Base-by-base conservation (phyloP, 2,113 vertebrate genomes). In the Sorex araneus region DNA sequence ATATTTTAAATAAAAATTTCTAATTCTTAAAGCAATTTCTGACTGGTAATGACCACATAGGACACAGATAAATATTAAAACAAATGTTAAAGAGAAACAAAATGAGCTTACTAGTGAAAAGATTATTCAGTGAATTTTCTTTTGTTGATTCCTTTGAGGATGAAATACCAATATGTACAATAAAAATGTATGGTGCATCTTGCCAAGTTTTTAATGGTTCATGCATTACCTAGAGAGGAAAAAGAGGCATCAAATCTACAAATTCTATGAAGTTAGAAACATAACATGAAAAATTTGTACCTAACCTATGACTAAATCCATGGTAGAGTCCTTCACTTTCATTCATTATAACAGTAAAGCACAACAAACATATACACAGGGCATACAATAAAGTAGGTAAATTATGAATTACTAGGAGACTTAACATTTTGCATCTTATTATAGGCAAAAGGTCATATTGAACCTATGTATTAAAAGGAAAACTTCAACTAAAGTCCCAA, bases 131-230 rank as follows among this genome's bases (percentile, higher is more conserved):
- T 67, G 80, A 78, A 74, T 67, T 75, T 0, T 96, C 94, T 95
- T 97, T 97, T 96, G 82, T 32, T 15, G 95, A 92, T 28, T 98
- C 96, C 83, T 97, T 98, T 21, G 13, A 84, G 77, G 93, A 0
- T 94, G 9, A 90, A 96, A 90, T 28, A 75, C 69, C 98, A 95
- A 99, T 97, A 66, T 98, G 98, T 54, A 99, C 97, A 85, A 99
- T 99, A 98, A 99, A 99, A 97, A 99, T 97, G 69, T 99, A 99
- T 0, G 99, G 99, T 19, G 99, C 98, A 97, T 99, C 98, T 93
- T 98, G 97, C 99, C 99, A 99, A 0, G 99, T 98, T 97, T 98
- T 99, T 64, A 99, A 98, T 83, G 99, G 97, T 15, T 98, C 99
- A 88, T 98, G 97, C 89, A 98, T 95, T 70, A 96, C 96, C 99